Conservation (phyloP, 2,113 vertebrate genomes). For the Alethe castanea region DNA sequence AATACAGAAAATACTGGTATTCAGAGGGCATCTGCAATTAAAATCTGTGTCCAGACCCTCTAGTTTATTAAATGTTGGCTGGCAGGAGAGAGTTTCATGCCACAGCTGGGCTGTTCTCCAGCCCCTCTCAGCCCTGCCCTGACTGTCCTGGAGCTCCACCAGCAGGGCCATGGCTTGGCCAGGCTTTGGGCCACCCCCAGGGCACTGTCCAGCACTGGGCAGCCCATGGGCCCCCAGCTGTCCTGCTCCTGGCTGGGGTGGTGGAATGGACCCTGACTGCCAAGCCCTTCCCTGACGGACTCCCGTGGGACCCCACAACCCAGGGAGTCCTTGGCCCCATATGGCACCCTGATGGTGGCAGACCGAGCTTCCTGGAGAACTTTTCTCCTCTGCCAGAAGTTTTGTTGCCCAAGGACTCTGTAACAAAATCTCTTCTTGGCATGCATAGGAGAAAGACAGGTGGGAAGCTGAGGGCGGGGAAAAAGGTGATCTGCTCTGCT, state of each 20-base stretch:
- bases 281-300: background rate
- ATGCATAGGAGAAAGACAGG: background rate
- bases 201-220: background rate
- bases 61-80: background rate
- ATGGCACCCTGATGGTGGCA: accelerated
- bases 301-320: accelerated
- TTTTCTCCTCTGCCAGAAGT: background rate
- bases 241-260: background rate
- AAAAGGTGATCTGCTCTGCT: background rate
- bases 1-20: background rate
- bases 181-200: accelerated
- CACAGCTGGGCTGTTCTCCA: background rate
- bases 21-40: background rate
- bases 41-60: background rate
- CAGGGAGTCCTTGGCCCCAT: background rate
- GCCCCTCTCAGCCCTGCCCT: background rate
- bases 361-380: background rate
- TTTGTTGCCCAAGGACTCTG: background rate
- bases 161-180: accelerated
- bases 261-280: background rate
- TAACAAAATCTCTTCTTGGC: background rate
- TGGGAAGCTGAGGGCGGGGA: background rate
- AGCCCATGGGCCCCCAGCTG: accelerated
- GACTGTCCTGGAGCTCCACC: too few species aligned
- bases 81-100: too few species aligned